A percentile compares a stretch with the other conserved stretches of the same genome.
Conservation (phyloP, 2,113 vertebrate genomes). For the Hydrochoerus hydrochaeris region DNA sequence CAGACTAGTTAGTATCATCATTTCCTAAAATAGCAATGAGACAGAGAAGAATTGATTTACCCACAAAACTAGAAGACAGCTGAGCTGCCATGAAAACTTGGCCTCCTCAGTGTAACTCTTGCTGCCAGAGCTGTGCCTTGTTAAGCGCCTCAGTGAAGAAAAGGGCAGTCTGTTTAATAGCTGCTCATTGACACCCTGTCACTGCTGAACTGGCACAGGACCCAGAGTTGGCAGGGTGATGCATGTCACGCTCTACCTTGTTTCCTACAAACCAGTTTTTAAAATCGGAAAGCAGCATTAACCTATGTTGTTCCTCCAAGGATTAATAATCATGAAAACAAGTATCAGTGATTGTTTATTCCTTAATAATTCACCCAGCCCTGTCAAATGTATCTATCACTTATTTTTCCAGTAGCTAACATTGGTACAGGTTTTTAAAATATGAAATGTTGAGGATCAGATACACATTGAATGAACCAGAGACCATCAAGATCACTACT, state of each 20-base stretch:
- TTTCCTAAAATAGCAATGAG: slow-evolving; percentile 48
- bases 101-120: slow-evolving; percentile 58
- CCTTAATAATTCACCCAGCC: background rate
- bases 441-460: background rate
- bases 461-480: background rate
- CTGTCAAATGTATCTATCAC: background rate
- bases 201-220: slow-evolving; percentile 76
- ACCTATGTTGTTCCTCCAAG: slow-evolving; percentile 47
- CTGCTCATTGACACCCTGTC: slow-evolving; percentile 81
- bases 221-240: slow-evolving; percentile 73
- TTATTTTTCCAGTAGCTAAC: background rate
- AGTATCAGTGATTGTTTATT: background rate
- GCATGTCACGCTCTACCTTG: slow-evolving; percentile 71
- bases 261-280: slow-evolving; percentile 63
- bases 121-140: slow-evolving; percentile 77
- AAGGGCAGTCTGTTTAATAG: slow-evolving; percentile 84
- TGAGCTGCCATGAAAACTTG: slow-evolving; percentile 76
- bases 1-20: background rate
- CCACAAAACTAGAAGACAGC: slow-evolving; percentile 77
- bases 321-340: background rate
- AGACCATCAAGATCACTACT: background rate
- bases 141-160: slow-evolving; percentile 74
- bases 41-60: slow-evolving; percentile 54
- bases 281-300: slow-evolving; percentile 58
- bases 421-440: background rate